These are phyloP conservation scores for Odontomyia ornata DNA, from an alignment of 2,888 invertebrate genomes.

Conservation along the genomic window DNA sequence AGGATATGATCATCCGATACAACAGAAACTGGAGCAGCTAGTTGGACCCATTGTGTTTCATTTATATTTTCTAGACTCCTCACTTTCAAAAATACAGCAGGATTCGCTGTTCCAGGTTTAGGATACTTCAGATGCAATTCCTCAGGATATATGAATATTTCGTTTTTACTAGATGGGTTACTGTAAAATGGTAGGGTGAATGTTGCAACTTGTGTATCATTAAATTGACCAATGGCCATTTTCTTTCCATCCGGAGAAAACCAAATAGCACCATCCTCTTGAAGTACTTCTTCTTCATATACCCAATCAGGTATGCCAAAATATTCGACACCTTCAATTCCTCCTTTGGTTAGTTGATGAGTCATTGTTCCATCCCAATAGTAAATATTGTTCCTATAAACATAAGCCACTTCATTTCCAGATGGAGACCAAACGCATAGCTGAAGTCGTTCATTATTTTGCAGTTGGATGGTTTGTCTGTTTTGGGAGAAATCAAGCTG, in stretches of 20 bases:
- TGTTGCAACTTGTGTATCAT: conserved; percentile 74
- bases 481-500: conserved; percentile 40
- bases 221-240: conserved; percentile 77
- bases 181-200: conserved; percentile 75
- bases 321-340: conserved; percentile 73
- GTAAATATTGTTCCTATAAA: conserved; percentile 75
- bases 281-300: conserved; percentile 89
- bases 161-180: conserved; percentile 61
- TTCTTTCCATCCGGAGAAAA: conserved; percentile 76
- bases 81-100: conserved; percentile 73
- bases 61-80: conserved; percentile 65
- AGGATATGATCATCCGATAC: conserved; percentile 73
- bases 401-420: conserved; percentile 69
- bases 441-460: conserved; percentile 68
- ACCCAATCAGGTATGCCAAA: conserved; percentile 93
- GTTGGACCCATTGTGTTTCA: conserved; percentile 55
- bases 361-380: conserved; percentile 58
- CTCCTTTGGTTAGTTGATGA: conserved; percentile 69
- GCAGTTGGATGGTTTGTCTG: conserved; percentile 66
- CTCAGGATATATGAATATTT: conserved; percentile 73
- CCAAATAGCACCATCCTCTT: conserved; percentile 78
- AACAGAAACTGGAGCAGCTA: conserved; percentile 67
- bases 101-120: conserved; percentile 81
- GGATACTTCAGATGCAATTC: conserved; percentile 77
- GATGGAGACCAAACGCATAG: conserved; percentile 70